These are phyloP conservation scores for Psittacara wagleri DNA, from an alignment of 2,113 vertebrate species.

Conservation along the genomic window DNA sequence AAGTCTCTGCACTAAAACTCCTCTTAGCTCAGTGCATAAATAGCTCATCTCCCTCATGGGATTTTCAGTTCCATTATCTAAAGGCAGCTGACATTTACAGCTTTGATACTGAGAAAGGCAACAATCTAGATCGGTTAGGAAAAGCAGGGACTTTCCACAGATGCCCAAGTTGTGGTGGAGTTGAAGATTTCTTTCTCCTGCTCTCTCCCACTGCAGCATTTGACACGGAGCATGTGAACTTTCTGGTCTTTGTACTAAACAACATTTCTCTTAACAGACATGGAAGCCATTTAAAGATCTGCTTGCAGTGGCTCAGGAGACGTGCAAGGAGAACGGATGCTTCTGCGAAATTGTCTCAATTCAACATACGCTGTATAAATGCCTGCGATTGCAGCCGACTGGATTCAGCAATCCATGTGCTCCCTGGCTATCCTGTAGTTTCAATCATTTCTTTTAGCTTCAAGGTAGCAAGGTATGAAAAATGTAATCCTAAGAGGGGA, in stretches of 20 bases:
- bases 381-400: not conserved
- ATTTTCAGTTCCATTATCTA: not conserved
- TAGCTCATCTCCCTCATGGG: not conserved
- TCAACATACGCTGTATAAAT: not conserved
- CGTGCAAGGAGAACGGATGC: fast-evolving
- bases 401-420: not conserved
- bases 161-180: not conserved
- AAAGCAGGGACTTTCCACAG: not conserved
- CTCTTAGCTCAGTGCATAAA: not conserved
- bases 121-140: not conserved
- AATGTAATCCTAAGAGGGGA: not conserved
- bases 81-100: not conserved
- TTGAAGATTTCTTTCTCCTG: not conserved
- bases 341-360: not conserved
- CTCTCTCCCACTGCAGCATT: not conserved
- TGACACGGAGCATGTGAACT: not conserved
- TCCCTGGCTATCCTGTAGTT: not conserved
- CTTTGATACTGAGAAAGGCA: not conserved
- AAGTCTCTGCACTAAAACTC: conserved; percentile 35
- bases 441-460: not conserved
- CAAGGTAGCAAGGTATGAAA: not conserved
- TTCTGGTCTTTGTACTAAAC: not conserved
- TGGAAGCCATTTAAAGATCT: not conserved
- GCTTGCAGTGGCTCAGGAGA: not conserved
- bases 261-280: not conserved